Percentiles rank a stretch among this genome's conserved stretches.
phyloP scores from a whole-genome alignment of 2,888 invertebrate genomes.

The Drepana falcataria region DNA sequence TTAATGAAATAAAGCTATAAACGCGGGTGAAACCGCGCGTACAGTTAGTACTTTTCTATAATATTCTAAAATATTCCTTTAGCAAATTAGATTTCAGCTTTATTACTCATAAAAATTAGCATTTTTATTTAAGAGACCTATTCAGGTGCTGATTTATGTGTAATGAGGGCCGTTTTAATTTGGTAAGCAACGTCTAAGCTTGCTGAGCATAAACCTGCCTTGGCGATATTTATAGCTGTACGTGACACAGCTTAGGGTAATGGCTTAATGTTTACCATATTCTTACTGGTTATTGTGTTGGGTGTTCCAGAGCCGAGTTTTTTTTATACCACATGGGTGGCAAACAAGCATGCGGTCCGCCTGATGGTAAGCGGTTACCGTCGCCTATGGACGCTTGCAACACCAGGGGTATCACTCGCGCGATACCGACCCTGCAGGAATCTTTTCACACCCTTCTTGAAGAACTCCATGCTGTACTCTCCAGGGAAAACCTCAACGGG shows the following conservation, averaged over 20 bases:
- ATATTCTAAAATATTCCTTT: slow-evolving; percentile 30
- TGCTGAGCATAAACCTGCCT: slow-evolving; percentile 63
- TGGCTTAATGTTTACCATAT: slow-evolving; percentile 4
- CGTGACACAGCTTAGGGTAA: slow-evolving; percentile 15
- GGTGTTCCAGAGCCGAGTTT: no score
- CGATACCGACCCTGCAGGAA: no score
- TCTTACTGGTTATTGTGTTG: neutral
- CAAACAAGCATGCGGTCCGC: no score
- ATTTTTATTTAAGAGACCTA: slow-evolving; percentile 36
- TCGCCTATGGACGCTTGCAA: no score
- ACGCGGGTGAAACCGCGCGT: no score
- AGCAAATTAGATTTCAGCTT: slow-evolving; percentile 39
- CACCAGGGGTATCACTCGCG: no score
- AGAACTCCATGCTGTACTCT: no score
- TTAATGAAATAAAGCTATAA: no score
- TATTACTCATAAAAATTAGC: slow-evolving; percentile 47
- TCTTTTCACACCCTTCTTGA: no score
- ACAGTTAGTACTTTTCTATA: slow-evolving; percentile 21
- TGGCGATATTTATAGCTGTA: slow-evolving; percentile 48
- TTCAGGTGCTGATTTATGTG: slow-evolving; percentile 59
- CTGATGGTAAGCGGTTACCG: no score
- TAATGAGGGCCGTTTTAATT: slow-evolving; percentile 69
- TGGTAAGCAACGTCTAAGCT: slow-evolving; percentile 47
- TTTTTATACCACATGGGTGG: no score
- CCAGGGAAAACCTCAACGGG: no score